Conservation (phyloP, 2,888 invertebrate species). For the Cantharis rufa region DNA sequence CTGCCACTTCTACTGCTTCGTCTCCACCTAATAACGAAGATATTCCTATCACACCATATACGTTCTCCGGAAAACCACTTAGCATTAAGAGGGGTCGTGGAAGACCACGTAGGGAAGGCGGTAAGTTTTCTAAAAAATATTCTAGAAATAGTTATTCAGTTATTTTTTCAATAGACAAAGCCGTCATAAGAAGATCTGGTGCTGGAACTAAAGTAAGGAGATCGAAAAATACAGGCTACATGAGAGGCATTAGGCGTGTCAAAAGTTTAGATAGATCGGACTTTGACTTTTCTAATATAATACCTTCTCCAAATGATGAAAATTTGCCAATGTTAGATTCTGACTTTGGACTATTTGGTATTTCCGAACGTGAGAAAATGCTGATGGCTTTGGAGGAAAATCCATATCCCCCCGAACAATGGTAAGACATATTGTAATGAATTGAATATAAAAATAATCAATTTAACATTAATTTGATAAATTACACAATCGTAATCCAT, state of each 20-base stretch:
- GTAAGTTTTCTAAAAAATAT: constrained; percentile 36
- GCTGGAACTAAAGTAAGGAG: constrained; percentile 51
- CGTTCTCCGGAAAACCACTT: constrained; percentile 63
- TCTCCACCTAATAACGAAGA: constrained; percentile 62
- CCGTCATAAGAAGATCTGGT: constrained; percentile 41
- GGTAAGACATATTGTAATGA: constrained; percentile 58
- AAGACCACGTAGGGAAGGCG: constrained; percentile 77
- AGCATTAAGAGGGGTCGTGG: constrained; percentile 78
- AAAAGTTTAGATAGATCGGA: constrained; percentile 53
- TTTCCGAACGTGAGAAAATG: constrained; percentile 61
- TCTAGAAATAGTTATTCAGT: not conserved
- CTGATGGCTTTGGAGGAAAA: constrained; percentile 68
- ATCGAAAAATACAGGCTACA: constrained; percentile 44
- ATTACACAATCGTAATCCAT: too few species aligned
- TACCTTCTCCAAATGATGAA: constrained; percentile 57
- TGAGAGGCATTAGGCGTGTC: constrained; percentile 50
- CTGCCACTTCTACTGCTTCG: constrained; percentile 67
- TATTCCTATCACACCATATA: constrained; percentile 61
- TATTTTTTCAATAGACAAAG: constrained; percentile 43
- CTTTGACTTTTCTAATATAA: constrained; percentile 41
- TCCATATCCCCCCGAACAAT: constrained; percentile 81
- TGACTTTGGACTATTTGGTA: constrained; percentile 53
- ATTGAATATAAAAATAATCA: too few species aligned
- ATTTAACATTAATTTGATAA: too few species aligned
- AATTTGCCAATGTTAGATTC: constrained; percentile 58